Evolutionary conservation across 35 echinoderm and acorn worm species (phyloP).

Genomic region (Holothuria glaberrima): DNA sequence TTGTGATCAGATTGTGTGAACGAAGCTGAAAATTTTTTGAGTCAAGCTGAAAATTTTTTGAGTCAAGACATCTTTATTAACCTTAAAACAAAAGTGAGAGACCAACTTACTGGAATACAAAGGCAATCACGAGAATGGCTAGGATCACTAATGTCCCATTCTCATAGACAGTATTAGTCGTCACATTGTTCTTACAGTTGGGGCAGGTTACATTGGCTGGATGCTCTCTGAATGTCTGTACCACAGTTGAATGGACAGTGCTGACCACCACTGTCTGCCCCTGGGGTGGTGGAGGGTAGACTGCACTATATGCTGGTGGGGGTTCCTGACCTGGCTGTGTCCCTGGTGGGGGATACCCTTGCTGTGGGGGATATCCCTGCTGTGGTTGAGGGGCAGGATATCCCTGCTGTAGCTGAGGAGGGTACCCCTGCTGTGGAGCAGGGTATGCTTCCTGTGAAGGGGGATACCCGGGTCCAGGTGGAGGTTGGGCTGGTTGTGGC

Average conservation of each 20-base stretch:
- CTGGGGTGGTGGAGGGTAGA: background rate
- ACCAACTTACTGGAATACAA: slow-evolving; percentile 13
- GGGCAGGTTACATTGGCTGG: slow-evolving; percentile 72
- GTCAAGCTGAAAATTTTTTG: too few relatives aligned
- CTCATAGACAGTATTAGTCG: slow-evolving; percentile 54
- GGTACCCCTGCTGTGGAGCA: background rate
- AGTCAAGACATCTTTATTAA: too few relatives aligned
- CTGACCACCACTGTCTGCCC: slow-evolving; percentile 12
- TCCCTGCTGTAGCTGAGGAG: background rate
- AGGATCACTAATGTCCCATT: background rate
- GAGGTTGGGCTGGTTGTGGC: background rate
- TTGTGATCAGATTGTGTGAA: too few relatives aligned
- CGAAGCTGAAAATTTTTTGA: too few relatives aligned
- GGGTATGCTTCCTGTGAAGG: background rate
- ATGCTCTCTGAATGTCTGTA: slow-evolving; percentile 48
- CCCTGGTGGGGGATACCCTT: background rate
- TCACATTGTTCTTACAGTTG: slow-evolving; percentile 81
- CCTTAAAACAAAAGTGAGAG: too few relatives aligned
- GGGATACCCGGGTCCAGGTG: background rate
- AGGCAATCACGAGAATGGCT: background rate
- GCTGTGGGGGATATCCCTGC: background rate
- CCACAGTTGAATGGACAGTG: background rate
- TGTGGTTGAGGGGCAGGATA: background rate
- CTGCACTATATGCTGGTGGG: background rate
- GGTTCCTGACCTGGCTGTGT: background rate